Base-by-base conservation (phyloP, 2,888 invertebrate genomes). In the Perizoma flavofasciatum region DNA sequence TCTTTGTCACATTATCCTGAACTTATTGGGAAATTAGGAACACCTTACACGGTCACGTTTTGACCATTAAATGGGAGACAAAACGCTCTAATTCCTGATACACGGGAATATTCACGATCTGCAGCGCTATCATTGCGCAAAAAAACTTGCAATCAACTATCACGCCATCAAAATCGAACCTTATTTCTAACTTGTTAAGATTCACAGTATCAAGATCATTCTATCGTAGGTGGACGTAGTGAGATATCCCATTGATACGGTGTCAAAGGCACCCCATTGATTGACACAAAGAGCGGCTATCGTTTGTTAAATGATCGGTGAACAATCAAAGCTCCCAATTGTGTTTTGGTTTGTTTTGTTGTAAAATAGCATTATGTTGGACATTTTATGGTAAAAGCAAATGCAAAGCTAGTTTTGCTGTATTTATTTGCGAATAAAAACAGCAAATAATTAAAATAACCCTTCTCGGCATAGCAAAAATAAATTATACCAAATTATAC, bases 201-300 rank as follows among this genome's bases (percentile, higher is more conserved):
- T 47, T 43, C 48, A 52, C 22, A 50, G 22, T 59, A 0, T 6
- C 7, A 41, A 34, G 4, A 32, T 37, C 52, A 37, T 41, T 22
- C 47, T 50, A 55, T 56, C 35, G 61, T 67, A 60, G 61, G 75
- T 72, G 67, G 74, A 70, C 69, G 73, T 81, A 73, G 76, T 78
- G 51, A 51, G 61, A 84, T 86, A 83, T 79, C 74, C 82, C 79
- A 87, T 89, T 88, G 88, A 88, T 86, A 76, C 74, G 76, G 85
- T 85, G 85, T 89, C 88, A 87, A 82, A 82, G 83, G 89, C 85
- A 78, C 89, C 90, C 91, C 79, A 89, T 86, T 84, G 89, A 88
- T 86, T 76, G 75, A 67, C 70, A 90, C 89, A 90, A 91, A 85
- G 86, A 78, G 70, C 73, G 74, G 68, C 83, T 77, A 84, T 88